Evolutionary conservation across 1,140 invertebrate species (phyloP), one percentile per base, ranked within the genome.

Genomic region (Pachypeltis micranthus): DNA sequence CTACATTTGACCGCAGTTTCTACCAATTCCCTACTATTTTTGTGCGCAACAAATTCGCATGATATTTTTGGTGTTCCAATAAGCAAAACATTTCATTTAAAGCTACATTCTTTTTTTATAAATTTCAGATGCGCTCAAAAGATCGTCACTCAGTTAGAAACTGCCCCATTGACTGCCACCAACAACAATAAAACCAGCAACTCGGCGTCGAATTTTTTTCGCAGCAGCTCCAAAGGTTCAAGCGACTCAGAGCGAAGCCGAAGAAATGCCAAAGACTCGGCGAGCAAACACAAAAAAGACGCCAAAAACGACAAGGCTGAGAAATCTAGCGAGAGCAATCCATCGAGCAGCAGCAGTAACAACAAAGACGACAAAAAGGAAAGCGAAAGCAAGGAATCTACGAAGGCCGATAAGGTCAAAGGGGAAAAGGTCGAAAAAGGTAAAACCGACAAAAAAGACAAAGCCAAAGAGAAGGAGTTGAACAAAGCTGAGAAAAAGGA

Each of bases 91-190:
- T n/a, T n/a, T n/a, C n/a, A 39, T 39, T 39, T 39, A 39, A 39
- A 39, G n/a, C 24, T 47, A 3, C 24, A 47, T 19, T 47, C 2
- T 47, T 47, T 47, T 47, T 3, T 59, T 2, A 24, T 25, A 31
- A 61, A 14, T 78, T 77, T 28, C 74, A 87, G 85, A 74, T 87
- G 85, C 73, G 85, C 85, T 66, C 85, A 87, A 70, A 87, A 87
- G 75, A 87, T 87, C 64, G 82, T 87, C 29, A 87, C 85, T 1
- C 85, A 87, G 67, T 70, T 87, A 70, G 85, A 87, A 26, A 66
- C 67, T 26, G 64, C 59, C 19, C 63, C 63, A 3, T 51, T 51
- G 47, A 51, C 4, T 21, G 44, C 51, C 21, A 44, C 44, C 2
- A 65, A 44, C 44, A 66, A 58, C 31, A 66, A 64, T 19, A 62